Conservation (phyloP, 2,888 invertebrate species). For the Andrena praecox region DNA sequence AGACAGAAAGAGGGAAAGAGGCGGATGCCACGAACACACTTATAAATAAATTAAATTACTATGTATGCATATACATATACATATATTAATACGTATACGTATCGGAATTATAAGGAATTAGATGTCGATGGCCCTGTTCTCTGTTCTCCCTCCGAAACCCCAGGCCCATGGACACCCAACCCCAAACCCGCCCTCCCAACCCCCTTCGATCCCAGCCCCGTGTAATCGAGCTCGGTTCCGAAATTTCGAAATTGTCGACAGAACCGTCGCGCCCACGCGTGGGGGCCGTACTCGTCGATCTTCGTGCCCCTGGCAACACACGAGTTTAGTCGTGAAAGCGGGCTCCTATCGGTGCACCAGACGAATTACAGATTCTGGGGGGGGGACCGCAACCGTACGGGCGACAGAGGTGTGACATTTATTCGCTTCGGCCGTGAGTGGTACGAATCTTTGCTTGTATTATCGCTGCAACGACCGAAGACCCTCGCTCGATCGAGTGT, state of each 20-base stretch:
- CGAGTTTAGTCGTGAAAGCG: conserved; percentile 60
- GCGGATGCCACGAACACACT: conserved; percentile 57
- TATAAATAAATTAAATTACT: conserved; percentile 80
- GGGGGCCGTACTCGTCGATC: conserved; percentile 57
- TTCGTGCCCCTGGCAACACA: conserved; percentile 44
- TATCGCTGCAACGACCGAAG: conserved; percentile 29
- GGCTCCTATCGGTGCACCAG: conserved; percentile 49
- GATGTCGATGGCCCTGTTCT: conserved; percentile 78
- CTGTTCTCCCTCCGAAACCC: conserved; percentile 62
- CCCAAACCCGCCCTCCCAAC: not conserved
- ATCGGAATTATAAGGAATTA: conserved; percentile 80
- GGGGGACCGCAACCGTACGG: not conserved
- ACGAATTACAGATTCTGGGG: not conserved
- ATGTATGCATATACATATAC: conserved; percentile 81
- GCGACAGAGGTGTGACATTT: not conserved
- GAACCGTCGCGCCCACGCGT: conserved; percentile 35
- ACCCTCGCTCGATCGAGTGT: conserved; percentile 29
- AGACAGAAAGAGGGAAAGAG: conserved; percentile 12
- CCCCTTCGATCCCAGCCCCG: conserved; percentile 15
- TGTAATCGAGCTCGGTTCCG: conserved; percentile 55
- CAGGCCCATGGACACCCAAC: conserved; percentile 7
- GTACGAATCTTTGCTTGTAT: not conserved
- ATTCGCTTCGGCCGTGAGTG: conserved; percentile 11
- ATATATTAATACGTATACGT: conserved; percentile 82
- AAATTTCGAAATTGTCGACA: conserved; percentile 36